These are phyloP conservation scores for Autographa pulchrina DNA, from an alignment of 2,888 invertebrate genomes.

Conservation along the genomic window DNA sequence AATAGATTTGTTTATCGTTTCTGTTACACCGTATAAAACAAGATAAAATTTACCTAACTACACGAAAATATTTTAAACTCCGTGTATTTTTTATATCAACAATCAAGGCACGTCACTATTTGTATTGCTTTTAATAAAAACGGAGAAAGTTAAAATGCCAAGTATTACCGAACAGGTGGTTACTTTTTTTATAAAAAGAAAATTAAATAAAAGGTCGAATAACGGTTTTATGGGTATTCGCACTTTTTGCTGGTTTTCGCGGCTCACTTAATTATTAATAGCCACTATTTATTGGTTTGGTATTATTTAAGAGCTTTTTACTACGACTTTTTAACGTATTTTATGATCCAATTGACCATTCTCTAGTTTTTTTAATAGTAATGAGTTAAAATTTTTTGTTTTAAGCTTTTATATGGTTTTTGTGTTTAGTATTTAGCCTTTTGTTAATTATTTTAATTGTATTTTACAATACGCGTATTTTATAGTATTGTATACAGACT, in stretches of 20 bases:
- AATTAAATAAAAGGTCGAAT: constrained; percentile 36
- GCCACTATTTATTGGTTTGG: neutral
- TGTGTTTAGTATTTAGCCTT: too few species aligned
- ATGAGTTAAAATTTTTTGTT: too few species aligned
- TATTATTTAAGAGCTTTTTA: neutral
- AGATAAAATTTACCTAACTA: too few species aligned
- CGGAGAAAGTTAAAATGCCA: constrained; percentile 46
- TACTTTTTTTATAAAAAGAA: constrained; percentile 22
- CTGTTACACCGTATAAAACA: too few species aligned
- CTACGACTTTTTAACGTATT: neutral
- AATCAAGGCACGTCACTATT: constrained; percentile 39
- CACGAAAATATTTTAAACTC: constrained; percentile 5
- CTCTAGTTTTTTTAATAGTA: too few species aligned
- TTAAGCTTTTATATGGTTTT: too few species aligned
- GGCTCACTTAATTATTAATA: neutral
- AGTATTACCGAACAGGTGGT: constrained; percentile 47
- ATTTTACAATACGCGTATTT: too few species aligned
- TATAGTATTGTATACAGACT: too few species aligned
- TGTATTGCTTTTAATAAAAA: constrained; percentile 44
- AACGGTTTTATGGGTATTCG: constrained; percentile 19
- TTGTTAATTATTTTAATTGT: too few species aligned
- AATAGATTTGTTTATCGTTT: too few species aligned
- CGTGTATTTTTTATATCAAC: constrained; percentile 10
- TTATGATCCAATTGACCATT: too few species aligned
- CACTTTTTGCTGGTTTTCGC: constrained; percentile 33